Conservation (phyloP, 2,113 vertebrate genomes). For the Microcebus murinus region DNA sequence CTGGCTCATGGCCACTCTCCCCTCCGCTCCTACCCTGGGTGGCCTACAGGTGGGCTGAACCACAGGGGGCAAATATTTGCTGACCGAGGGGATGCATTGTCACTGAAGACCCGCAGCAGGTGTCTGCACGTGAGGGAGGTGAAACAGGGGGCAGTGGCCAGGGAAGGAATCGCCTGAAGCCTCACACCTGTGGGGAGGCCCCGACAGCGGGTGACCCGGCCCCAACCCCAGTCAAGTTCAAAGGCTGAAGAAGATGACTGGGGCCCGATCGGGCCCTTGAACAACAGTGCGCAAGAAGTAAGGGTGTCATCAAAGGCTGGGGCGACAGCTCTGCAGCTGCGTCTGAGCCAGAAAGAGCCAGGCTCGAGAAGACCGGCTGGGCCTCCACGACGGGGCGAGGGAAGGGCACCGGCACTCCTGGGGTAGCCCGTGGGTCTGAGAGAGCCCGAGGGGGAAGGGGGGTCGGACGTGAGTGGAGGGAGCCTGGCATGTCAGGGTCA, state of each 20-base stretch:
- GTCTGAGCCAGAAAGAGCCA: neutral
- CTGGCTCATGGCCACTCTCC: neutral
- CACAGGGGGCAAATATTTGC: slow-evolving; percentile 69
- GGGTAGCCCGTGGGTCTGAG: neutral
- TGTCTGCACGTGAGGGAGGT: slow-evolving; percentile 31
- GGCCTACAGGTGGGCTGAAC: slow-evolving; percentile 56
- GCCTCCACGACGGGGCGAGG: neutral
- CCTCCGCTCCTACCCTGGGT: slow-evolving; percentile 38
- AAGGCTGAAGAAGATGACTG: neutral
- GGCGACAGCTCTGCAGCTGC: neutral
- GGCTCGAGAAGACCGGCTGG: neutral
- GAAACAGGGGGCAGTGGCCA: slow-evolving; percentile 30
- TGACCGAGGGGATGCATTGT: slow-evolving; percentile 59
- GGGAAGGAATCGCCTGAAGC: slow-evolving; percentile 9
- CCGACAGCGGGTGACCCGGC: neutral
- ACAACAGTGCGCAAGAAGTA: neutral
- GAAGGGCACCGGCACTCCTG: neutral
- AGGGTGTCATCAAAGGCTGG: neutral
- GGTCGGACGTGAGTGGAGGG: neutral
- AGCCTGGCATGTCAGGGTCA: fast-evolving
- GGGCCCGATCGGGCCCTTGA: neutral
- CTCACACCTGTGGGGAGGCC: slow-evolving; percentile 26
- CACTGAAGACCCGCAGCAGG: slow-evolving; percentile 57
- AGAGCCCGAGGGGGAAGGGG: neutral
- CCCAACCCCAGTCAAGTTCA: slow-evolving; percentile 50